These are phyloP conservation scores for Crotalus helleri DNA, from an alignment of 2,113 vertebrate genomes.

Conservation along the genomic window DNA sequence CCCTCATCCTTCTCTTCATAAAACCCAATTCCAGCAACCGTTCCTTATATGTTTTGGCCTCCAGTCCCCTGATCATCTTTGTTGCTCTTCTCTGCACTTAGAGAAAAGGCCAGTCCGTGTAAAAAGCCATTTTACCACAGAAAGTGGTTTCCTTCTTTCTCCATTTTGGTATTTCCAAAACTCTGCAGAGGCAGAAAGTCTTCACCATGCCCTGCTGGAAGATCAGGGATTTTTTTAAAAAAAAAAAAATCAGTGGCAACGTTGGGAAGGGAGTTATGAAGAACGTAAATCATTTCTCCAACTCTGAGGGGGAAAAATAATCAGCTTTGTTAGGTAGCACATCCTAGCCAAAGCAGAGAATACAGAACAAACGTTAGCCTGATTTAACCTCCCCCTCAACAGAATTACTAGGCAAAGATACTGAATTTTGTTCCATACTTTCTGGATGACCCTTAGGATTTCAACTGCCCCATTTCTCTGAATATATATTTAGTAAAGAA, in stretches of 20 bases:
- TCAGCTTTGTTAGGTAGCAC: slow-evolving; percentile 13
- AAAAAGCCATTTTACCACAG: neutral
- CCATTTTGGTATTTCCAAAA: neutral
- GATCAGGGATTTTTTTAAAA: rapidly evolving
- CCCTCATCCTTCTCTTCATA: no score
- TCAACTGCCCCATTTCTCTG: slow-evolving; percentile 17
- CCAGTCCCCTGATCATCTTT: no score
- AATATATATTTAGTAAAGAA: neutral
- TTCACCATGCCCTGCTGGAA: neutral
- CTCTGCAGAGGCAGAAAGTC: rapidly evolving
- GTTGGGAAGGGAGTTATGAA: neutral
- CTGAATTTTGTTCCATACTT: neutral
- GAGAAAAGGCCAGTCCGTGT: slow-evolving; percentile 24
- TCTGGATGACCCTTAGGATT: neutral
- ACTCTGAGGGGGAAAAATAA: slow-evolving; percentile 10
- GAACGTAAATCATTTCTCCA: neutral
- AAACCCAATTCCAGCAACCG: no score
- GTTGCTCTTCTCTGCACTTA: neutral
- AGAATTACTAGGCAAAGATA: slow-evolving; percentile 34
- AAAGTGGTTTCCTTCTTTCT: slow-evolving; percentile 33
- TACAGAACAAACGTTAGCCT: slow-evolving; percentile 21
- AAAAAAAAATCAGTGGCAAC: neutral
- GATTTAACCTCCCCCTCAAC: slow-evolving; percentile 33
- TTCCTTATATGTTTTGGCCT: no score
- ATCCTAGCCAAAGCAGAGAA: slow-evolving; percentile 1